Conservation (phyloP, 2,888 invertebrate genomes). For the Drosophila colorata region DNA sequence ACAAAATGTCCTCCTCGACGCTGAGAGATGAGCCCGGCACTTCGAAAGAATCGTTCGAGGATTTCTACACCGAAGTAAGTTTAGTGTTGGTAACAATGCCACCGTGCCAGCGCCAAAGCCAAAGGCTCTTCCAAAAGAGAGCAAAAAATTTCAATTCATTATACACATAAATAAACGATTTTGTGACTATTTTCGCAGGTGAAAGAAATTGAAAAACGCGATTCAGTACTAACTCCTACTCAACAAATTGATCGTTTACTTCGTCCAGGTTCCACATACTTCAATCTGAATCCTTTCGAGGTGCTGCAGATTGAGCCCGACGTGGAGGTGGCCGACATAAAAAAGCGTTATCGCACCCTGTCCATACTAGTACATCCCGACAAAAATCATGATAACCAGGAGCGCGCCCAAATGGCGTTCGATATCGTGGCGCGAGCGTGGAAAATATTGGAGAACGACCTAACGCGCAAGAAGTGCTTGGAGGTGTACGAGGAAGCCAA, state of each 20-base stretch:
- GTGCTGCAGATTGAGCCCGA: constrained; percentile 96
- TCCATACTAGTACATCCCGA: constrained; percentile 99
- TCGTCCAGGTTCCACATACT: constrained; percentile 98
- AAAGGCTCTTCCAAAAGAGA: constrained; percentile 27
- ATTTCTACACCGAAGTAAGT: constrained; percentile 93
- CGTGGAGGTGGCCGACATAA: constrained; percentile 94
- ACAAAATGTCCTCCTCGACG: constrained; percentile 68
- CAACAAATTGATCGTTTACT: constrained; percentile 98
- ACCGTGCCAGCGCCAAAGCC: constrained; percentile 24
- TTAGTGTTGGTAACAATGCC: constrained; percentile 29
- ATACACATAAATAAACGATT: constrained; percentile 65
- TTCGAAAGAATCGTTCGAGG: constrained; percentile 90
- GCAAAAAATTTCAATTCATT: constrained; percentile 22
- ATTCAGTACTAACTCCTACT: constrained; percentile 97
- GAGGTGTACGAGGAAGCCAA: constrained; percentile 99
- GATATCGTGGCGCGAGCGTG: constrained; percentile 97
- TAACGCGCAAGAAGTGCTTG: constrained; percentile 95
- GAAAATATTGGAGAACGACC: constrained; percentile 97
- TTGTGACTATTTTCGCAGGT: constrained; percentile 89
- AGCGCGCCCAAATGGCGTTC: constrained; percentile 96
- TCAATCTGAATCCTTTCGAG: constrained; percentile 98
- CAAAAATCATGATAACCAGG: constrained; percentile 98
- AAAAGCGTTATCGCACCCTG: constrained; percentile 97
- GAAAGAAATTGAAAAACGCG: constrained; percentile 99
- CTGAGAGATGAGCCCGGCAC: constrained; percentile 80